Evolutionary conservation across 2,888 invertebrate species (phyloP), one percentile per base, ranked within the genome.

Genomic region (Hyppa rectilinea): DNA sequence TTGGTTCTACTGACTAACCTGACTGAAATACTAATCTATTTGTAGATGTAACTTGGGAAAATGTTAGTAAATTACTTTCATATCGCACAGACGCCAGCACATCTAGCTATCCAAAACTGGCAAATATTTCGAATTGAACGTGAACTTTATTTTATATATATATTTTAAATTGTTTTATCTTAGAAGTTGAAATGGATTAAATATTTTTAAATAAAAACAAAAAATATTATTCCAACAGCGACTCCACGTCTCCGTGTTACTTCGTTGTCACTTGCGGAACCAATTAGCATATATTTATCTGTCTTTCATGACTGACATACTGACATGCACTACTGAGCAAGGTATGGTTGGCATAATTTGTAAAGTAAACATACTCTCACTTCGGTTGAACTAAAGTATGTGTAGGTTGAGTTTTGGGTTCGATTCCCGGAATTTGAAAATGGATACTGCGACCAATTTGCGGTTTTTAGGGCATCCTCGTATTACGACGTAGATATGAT

Each of bases 221-320:
- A n/a, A 60, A 65, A 26, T 64, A 45, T 14, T 40, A 20, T 20
- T 14, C 2, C 4, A 45, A 55, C 14, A 45, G 31, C 47, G 10
- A 47, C 69, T 80, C 78, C 53, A 73, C 17, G 10, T 17, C 1
- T 50, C 12, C 1, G n/a, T 50, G 34, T 26, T 26, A 4, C n/a
- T 20, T 9, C 52, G 67, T 47, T 67, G 20, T 63, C 61, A 60
- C 62, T 74, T 63, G 36, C 75, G 61, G 40, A 71, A 73, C 56
- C 82, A 86, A 85, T 88, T 88, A 87, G 59, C 83, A 78, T 69
- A 38, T 36, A 67, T n/a, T n/a, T n/a, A n/a, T 64, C 7, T 61
- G 65, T 63, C 66, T 64, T 72, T 70, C 75, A 69, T 68, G 79
- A 63, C 66, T 75, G 78, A 75, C 78, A 81, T 70, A 83, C 77